Base-by-base conservation (phyloP, 2,888 invertebrate species). In the Agapostemon virescens region DNA sequence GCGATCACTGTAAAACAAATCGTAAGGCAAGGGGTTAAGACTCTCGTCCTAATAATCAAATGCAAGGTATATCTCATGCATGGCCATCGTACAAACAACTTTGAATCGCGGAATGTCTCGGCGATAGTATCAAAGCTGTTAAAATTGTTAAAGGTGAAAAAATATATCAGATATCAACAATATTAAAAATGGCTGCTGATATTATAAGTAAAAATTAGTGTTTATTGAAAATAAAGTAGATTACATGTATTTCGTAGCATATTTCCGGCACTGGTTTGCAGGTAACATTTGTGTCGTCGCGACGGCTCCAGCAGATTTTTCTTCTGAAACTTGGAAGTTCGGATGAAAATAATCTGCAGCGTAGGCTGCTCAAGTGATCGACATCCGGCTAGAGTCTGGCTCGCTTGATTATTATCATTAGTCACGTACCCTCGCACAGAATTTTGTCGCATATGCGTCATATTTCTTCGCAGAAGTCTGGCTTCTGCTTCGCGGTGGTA, bases 401-500 rank as follows among this genome's bases (percentile, higher is more conserved):
- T 30, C 72, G 15, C 76, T 81, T 66, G 85, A 85, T 85, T 83
- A 80, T 81, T 83, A 83, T 86, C 87, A 83, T 83, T 74, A 84
- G 83, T 81, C 76, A 77, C 79, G 70, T 86, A 86, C 85, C 87
- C 83, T 86, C 73, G 83, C 70, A 20, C 61, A 81, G 79, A 71
- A 78, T 64, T 83, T 87, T 85, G 86, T 79, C 84, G 81, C 79
- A 77, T 76, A 79, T 81, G 81, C 81, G 85, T 82, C 81, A 85
- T 74, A 77, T 74, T 52, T 64, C 69, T 87, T 87, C 85, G 86
- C 52, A 55, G 87, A 84, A 82, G 38, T 42, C 75, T 42, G 33
- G 64, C 38, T 40, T 79, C 66, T 74, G 67, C 87, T 79, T 82
- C 82, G 87, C 82, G 80, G 77, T 85, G 84, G 85, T 85, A 85